Evolutionary conservation across 2,113 vertebrate species (phyloP).

Genomic region (Cyanistes caeruleus): DNA sequence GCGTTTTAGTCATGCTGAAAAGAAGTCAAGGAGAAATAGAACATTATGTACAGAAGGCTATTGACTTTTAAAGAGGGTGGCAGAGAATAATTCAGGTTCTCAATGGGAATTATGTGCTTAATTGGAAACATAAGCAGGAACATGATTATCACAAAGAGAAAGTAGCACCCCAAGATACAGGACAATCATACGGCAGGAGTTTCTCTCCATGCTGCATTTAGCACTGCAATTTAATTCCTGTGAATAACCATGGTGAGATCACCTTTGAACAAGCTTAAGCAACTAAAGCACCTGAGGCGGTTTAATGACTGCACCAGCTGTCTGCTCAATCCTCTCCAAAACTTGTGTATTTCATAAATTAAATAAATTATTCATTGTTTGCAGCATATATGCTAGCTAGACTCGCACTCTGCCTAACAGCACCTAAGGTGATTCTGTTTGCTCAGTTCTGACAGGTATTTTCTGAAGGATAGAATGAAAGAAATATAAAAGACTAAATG

Average conservation of each 20-base stretch:
- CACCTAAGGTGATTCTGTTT: not conserved
- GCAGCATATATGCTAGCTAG: not conserved
- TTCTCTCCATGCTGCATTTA: not conserved
- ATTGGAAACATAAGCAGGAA: constrained; percentile 21
- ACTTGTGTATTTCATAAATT: not conserved
- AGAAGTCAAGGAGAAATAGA: constrained; percentile 40
- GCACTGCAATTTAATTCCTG: constrained; percentile 41
- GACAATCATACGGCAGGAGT: not conserved
- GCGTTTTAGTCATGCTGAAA: constrained; percentile 19
- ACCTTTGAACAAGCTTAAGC: constrained; percentile 17
- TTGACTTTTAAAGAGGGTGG: constrained; percentile 11
- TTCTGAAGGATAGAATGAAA: not conserved
- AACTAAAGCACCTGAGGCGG: constrained; percentile 12
- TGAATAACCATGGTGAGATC: not conserved
- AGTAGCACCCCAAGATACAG: not conserved
- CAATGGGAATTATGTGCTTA: constrained; percentile 27
- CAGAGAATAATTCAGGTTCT: constrained; percentile 37
- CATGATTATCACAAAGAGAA: constrained; percentile 15
- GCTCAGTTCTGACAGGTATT: not conserved
- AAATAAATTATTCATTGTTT: not conserved
- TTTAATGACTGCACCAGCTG: not conserved
- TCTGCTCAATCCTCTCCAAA: not conserved
- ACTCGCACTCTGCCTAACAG: not conserved
- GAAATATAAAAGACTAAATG: not conserved
- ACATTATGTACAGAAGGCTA: constrained; percentile 38